Conservation (phyloP, 2,797 vertebrate genomes). For the Balearica regulorum region DNA sequence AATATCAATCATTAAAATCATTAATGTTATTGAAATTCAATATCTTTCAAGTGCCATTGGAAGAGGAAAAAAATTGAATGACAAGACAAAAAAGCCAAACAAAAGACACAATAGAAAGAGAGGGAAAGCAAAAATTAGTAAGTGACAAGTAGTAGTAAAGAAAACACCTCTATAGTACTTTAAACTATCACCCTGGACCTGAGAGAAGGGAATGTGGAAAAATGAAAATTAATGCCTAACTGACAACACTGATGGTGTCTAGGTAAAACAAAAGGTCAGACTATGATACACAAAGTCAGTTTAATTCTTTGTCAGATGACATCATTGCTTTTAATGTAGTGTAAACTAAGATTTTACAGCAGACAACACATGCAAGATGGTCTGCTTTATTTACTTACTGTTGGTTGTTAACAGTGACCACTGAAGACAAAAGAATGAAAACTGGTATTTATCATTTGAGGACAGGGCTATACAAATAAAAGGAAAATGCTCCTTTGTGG, state of each 20-base stretch:
- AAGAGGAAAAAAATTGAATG: neutral
- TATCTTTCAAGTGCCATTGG: neutral
- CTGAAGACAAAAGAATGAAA: neutral
- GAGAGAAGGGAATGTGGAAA: neutral
- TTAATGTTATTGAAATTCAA: neutral
- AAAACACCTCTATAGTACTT: neutral
- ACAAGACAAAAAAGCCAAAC: neutral
- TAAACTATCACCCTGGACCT: neutral
- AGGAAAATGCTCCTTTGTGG: neutral
- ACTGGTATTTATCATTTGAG: neutral
- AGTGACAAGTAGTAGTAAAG: neutral
- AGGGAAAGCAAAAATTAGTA: neutral
- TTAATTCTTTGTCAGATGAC: neutral
- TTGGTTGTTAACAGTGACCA: neutral
- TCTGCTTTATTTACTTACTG: neutral
- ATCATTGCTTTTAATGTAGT: neutral
- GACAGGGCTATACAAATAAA: neutral
- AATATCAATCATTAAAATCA: neutral
- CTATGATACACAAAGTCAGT: neutral
- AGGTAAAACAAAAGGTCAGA: neutral
- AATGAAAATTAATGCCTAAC: neutral
- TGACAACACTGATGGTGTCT: neutral
- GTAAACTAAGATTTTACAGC: neutral
- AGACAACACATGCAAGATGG: neutral
- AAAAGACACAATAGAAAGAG: neutral